phyloP scores from a whole-genome alignment of 2,113 vertebrate species.

The Panthera uncia region DNA sequence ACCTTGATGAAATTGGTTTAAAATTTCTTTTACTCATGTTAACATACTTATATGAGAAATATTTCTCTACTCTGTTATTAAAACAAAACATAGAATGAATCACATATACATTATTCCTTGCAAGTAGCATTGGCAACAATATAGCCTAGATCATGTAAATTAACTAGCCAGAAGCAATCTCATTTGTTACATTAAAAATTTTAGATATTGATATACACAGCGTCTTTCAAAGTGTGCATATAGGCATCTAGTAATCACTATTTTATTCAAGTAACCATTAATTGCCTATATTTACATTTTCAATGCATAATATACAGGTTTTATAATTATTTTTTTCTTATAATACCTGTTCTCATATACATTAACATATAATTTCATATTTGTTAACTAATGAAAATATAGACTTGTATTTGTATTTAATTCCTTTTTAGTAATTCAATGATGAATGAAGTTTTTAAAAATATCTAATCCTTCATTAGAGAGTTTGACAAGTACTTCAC shows the following conservation, averaged over 20 bases:
- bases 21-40: conserved; percentile 24
- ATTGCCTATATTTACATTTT: background rate
- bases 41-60: background rate
- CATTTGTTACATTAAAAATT: conserved; percentile 15
- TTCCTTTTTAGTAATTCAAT: background rate
- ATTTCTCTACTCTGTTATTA: conserved; percentile 4
- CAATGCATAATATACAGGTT: background rate
- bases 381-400: background rate
- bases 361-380: background rate
- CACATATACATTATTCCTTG: background rate
- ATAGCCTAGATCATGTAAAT: conserved; percentile 18
- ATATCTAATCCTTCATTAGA: background rate
- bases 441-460: background rate
- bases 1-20: background rate
- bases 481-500: background rate
- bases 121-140: background rate
- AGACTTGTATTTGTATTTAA: background rate
- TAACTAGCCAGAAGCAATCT: background rate
- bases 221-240: background rate
- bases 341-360: background rate
- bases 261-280: background rate
- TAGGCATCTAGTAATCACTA: background rate
- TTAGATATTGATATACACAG: background rate
- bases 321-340: conserved; percentile 20
- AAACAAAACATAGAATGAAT: background rate